Evolutionary conservation across 2,797 vertebrate genomes (phyloP), one percentile per base, ranked within the genome.

Genomic region (Hafferia zeledoni): DNA sequence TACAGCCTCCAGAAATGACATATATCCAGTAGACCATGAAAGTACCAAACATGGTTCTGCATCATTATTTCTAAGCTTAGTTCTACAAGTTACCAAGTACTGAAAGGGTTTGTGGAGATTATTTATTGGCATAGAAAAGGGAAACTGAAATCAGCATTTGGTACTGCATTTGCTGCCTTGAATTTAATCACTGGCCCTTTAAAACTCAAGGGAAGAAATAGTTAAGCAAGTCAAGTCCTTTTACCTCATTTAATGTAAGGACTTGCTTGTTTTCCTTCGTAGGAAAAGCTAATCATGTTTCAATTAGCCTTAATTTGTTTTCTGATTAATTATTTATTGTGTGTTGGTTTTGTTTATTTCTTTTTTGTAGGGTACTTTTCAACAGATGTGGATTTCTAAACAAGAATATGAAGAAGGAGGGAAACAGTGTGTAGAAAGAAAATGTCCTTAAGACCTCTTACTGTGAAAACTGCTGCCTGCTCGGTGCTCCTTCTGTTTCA

Each of bases 351-450:
- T 83, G 10, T 49, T 25, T 64, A n/a, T n/a, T n/a, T n/a, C n/a
- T 22, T 47, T 97, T 94, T 95, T 97, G 39, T 91, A 99, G 99
- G 99, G 99, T 90, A 99, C 99, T 83, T 99, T 99, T 97, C 99
- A 99, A 95, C 99, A 99, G 97, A 99, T 99, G 99, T 99, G 99
- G 99, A 99, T 99, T 98, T 99, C 99, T 41, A 99, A 99, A 97
- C 99, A 99, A 96, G 99, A 99, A 87, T 99, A 99, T 30, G 99
- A 99, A 97, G 99, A 99, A 97, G 99, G 99, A 95, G 99, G 99
- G 74, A 99, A 99, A 97, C 99, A 99, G 84, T 99, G 99, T 95
- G 99, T 99, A 94, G 99, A 99, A 98, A 99, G 99, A 96, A 99
- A 99, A 98, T 99, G 99, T 80, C 99, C 99, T 93, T 99, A 99